Evolutionary conservation across 2,113 vertebrate species (phyloP).

Genomic region (Cyphomyrus discorhynchus): DNA sequence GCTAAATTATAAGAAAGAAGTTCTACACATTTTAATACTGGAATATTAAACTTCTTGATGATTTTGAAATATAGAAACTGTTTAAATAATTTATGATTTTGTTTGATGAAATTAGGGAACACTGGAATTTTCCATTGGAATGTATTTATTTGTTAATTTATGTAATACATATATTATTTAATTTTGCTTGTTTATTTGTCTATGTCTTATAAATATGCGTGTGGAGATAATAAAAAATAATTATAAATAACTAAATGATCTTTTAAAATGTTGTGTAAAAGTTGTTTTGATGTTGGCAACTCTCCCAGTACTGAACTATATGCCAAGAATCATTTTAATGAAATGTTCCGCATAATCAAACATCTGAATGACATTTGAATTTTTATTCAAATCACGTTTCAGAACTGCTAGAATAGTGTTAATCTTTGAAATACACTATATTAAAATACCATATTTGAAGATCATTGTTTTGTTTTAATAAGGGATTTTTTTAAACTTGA

Average conservation of each 20-base stretch:
- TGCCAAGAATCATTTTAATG: background rate
- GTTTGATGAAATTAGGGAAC: background rate
- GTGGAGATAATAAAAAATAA: background rate
- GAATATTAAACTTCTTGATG: background rate
- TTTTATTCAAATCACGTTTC: background rate
- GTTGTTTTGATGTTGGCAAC: background rate
- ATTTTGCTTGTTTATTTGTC: background rate
- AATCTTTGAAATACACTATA: background rate
- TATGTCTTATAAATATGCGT: background rate
- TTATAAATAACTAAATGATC: background rate
- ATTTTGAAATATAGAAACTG: background rate
- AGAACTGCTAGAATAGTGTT: background rate
- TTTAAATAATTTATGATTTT: background rate
- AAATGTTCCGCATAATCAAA: constrained; percentile 4
- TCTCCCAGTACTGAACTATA: background rate
- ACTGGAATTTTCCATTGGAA: background rate
- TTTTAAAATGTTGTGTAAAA: background rate
- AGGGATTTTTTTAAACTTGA: background rate
- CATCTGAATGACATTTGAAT: background rate
- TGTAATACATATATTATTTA: background rate
- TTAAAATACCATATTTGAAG: background rate
- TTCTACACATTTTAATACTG: background rate
- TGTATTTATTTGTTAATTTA: background rate
- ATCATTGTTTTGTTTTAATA: background rate
- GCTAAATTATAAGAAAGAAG: background rate